Conservation (phyloP, 2,888 invertebrate species). For the Vandiemenella viatica region DNA sequence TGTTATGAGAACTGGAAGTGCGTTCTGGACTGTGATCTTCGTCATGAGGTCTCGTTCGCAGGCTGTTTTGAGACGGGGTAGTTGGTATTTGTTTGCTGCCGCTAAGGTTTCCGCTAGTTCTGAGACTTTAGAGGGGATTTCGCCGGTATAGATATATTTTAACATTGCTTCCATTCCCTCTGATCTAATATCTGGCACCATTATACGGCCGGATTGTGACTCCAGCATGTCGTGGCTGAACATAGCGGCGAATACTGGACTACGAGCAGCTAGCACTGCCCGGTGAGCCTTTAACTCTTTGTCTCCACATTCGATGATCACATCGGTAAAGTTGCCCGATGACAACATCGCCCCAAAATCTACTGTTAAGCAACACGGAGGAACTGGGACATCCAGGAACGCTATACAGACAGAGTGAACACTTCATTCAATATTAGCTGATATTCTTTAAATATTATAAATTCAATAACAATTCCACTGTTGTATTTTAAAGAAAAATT, state of each 20-base stretch:
- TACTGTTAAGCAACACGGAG: too few relatives aligned
- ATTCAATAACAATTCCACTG: too few relatives aligned
- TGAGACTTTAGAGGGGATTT: not conserved
- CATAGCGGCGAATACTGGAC: not conserved
- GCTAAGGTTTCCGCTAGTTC: not conserved
- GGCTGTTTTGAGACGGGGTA: not conserved
- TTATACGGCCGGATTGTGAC: not conserved
- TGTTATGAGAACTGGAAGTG: too few relatives aligned
- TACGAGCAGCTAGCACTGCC: not conserved
- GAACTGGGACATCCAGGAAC: too few relatives aligned
- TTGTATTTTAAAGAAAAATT: too few relatives aligned
- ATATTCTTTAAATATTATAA: too few relatives aligned
- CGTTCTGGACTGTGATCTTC: not conserved
- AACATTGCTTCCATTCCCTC: not conserved
- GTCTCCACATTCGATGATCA: too few relatives aligned
- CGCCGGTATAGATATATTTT: not conserved
- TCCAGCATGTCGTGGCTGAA: not conserved
- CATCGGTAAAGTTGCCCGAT: too few relatives aligned
- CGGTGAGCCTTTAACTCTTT: not conserved
- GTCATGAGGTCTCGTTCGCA: not conserved
- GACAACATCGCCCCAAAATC: too few relatives aligned
- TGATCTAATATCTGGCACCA: not conserved
- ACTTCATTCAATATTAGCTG: too few relatives aligned
- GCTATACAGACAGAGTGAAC: too few relatives aligned
- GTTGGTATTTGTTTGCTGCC: not conserved